A percentile compares a stretch with the other conserved stretches of the same genome.
These are phyloP conservation scores for Vanessa tameamea DNA, from an alignment of 1,140 invertebrate species.

Conservation along the genomic window DNA sequence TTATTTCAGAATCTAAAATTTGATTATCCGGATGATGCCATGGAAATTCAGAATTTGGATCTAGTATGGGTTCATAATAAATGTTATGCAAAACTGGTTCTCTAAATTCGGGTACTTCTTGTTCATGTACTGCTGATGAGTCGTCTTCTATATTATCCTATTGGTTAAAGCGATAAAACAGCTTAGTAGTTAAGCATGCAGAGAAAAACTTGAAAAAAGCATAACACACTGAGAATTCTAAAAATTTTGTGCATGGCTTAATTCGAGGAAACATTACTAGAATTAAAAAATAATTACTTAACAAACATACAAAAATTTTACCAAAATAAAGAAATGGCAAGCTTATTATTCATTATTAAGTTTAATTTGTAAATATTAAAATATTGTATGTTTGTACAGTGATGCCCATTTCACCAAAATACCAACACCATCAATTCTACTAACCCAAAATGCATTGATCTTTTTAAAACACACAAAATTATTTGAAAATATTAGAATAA, in stretches of 20 bases:
- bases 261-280: constrained; percentile 65
- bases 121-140: constrained; percentile 47
- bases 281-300: constrained; percentile 43
- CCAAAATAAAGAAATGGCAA: constrained; percentile 4
- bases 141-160: constrained; percentile 67
- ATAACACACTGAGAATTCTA: constrained; percentile 50
- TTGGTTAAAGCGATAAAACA: constrained; percentile 69
- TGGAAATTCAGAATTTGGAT: constrained; percentile 73
- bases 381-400: constrained; percentile 68
- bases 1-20: constrained; percentile 41
- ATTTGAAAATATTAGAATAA: constrained; percentile 58
- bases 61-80: constrained; percentile 60
- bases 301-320: constrained; percentile 64
- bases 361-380: background rate
- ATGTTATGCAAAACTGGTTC: constrained; percentile 42
- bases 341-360: no score
- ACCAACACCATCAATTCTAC: constrained; percentile 75
- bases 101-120: constrained; percentile 42
- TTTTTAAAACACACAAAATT: constrained; percentile 52
- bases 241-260: constrained; percentile 62
- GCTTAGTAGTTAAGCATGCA: constrained; percentile 71
- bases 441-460: constrained; percentile 53
- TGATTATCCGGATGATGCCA: constrained; percentile 71
- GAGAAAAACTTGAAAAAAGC: constrained; percentile 68
- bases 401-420: constrained; percentile 75